Evolutionary conservation across 2,888 invertebrate genomes (phyloP).

Genomic region (Diarsia brunnea): DNA sequence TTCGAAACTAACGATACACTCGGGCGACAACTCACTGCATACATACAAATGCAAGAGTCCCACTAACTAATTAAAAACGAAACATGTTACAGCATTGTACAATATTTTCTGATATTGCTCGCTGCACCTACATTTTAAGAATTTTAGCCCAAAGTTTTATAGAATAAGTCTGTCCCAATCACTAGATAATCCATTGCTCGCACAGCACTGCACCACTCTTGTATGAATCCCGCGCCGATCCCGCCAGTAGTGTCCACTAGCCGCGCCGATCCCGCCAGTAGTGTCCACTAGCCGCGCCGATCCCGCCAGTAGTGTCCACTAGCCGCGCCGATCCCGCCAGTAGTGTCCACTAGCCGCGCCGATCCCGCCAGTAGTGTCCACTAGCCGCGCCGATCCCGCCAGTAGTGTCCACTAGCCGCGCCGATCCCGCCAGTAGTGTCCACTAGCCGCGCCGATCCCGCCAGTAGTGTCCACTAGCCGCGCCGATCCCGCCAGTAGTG

Average conservation of each 20-base stretch:
- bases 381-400: background rate
- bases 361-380: background rate
- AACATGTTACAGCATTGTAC: background rate
- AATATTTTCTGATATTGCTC: background rate
- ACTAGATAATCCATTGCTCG: conserved; percentile 21
- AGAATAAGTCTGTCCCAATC: background rate
- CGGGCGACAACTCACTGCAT: background rate
- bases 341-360: too few relatives aligned
- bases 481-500: background rate
- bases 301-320: too few relatives aligned
- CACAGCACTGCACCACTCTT: background rate
- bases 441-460: background rate
- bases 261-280: background rate
- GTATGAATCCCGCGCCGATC: too few relatives aligned
- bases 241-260: background rate
- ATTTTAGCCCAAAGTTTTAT: too few relatives aligned
- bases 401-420: background rate
- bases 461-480: background rate
- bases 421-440: background rate
- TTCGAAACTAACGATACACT: background rate
- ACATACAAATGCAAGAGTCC: background rate
- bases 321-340: too few relatives aligned
- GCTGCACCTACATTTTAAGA: background rate
- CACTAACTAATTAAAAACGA: background rate
- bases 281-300: conserved; percentile 73